Evolutionary conservation across 2,888 invertebrate genomes (phyloP), one percentile per base, ranked within the genome.

Genomic region (Aphidoletes aphidimyza): DNA sequence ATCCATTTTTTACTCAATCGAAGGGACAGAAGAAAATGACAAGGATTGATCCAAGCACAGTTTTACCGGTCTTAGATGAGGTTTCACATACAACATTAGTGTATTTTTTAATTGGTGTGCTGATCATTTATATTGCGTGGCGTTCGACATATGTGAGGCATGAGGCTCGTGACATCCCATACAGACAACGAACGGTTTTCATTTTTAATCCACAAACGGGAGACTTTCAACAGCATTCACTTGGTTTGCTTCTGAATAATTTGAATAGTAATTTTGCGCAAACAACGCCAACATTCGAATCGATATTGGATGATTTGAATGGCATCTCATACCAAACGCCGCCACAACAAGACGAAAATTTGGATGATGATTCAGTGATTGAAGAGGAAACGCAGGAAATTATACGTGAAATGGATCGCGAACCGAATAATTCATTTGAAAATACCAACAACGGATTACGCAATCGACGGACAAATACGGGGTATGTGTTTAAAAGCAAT

Each of bases 81-180:
- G 36, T 81, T 81, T 81, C 81, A n/a, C n/a, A 81, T 81, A 37
- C 39, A 11, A 81, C 81, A 37, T 36, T 81, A 8, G 37, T 81
- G 6, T 37, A 81, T 37, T 37, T 92, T 36, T 90, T 94, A 85
- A 88, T 94, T 83, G 85, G 91, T 17, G 88, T 91, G 26, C 87
- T 94, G 26, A 89, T 92, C 87, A 92, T 93, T 85, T 92, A 93
- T 86, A 90, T 94, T 84, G 93, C 95, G 84, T 96, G 96, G 92
- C 93, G 94, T 91, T 95, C 95, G 86, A 96, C 96, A 49, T 86
- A 87, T 84, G 87, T 87, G 6, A 86, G 87, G 17, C 87, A 87
- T 37, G 86, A 87, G 84, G 37, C 39, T 26, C 83, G 83, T 45
- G 17, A 45, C 19, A 42, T 42, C 2, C 42, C 54, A 22, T 47